Evolutionary conservation across 2,113 vertebrate genomes (phyloP), one percentile per base, ranked within the genome.

Genomic region (Dicrurus megarhynchus): DNA sequence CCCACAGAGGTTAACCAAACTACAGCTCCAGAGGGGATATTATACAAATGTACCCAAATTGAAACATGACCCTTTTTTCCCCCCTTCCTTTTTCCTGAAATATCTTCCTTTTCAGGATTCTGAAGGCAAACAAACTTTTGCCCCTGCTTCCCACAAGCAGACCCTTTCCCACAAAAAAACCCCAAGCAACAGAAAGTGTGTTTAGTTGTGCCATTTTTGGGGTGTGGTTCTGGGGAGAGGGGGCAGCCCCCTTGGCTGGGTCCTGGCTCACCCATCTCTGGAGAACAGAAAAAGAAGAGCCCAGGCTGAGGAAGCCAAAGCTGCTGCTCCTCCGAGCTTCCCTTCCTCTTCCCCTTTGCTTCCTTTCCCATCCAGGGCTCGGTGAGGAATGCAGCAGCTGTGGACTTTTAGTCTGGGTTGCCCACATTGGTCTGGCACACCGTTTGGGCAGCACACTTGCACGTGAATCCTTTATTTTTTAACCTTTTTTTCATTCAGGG

Each of bases 1-100:
- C 94, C 78, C 84, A 87, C 79, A 93, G 78, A 94, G 94, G 93
- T 95, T 94, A 96, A 96, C 84, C 93, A 96, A 97, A 91, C 94
- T 94, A 94, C 91, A 96, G 63, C 87, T 93, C 96, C 93, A 77
- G 73, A 80, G 91, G 77, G 87, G 63, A 87, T 94, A 91, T 91
- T 90, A 85, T 32, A 91, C 30, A 70, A 91, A 87, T 53, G 71
- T 59, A 85, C 59, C 63, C 70, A 90, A 79, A 94, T 28, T 80
- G 78, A 94, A 95, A 89, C 70, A 91, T 44, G 64, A 74, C 46
- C 18, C 6, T 16, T 71, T 64, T 64, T 23, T 50, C 42, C 6
- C 7, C 39, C 17, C 7, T 27, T 49, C 35, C 35, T 77, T 93
- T 49, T 52, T 71, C 28, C 55, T 74, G 85, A 90, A 96, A 88